These are phyloP conservation scores for Diglossa cyanea DNA, from an alignment of 2,797 vertebrate genomes.

Conservation along the genomic window DNA sequence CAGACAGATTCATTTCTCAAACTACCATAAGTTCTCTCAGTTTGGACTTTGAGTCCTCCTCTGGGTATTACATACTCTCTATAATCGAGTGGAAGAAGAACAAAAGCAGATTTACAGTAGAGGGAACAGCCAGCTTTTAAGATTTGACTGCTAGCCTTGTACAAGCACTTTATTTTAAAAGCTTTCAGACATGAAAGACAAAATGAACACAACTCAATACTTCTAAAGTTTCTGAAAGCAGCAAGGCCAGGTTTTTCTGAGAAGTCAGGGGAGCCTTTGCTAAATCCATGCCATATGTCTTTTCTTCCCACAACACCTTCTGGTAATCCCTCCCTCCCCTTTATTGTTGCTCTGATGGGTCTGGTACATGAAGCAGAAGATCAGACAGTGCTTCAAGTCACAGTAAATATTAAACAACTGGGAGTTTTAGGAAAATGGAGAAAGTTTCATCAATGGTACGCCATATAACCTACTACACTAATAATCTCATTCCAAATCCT, in stretches of 20 bases:
- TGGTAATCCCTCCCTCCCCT: neutral
- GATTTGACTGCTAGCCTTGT: neutral
- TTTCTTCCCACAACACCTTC: neutral
- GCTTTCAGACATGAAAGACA: neutral
- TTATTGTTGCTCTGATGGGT: neutral
- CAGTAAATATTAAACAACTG: neutral
- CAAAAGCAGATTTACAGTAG: neutral
- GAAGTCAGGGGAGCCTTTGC: neutral
- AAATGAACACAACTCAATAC: neutral
- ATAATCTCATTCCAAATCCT: neutral
- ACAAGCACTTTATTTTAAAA: slow-evolving; percentile 24
- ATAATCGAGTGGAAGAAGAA: neutral
- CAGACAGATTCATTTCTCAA: neutral
- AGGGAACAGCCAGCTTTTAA: neutral
- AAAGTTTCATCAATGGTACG: neutral
- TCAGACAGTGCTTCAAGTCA: neutral
- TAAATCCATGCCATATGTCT: neutral
- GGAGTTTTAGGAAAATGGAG: neutral
- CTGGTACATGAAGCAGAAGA: neutral
- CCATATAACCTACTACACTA: neutral
- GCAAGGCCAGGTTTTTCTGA: neutral
- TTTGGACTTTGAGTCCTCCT: neutral
- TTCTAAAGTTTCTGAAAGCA: neutral
- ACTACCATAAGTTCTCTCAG: neutral
- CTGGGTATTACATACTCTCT: neutral